Percentiles rank a stretch among this genome's conserved stretches.
Evolutionary conservation across 2,113 vertebrate species (phyloP).

Genomic region (Clupea harengus): DNA sequence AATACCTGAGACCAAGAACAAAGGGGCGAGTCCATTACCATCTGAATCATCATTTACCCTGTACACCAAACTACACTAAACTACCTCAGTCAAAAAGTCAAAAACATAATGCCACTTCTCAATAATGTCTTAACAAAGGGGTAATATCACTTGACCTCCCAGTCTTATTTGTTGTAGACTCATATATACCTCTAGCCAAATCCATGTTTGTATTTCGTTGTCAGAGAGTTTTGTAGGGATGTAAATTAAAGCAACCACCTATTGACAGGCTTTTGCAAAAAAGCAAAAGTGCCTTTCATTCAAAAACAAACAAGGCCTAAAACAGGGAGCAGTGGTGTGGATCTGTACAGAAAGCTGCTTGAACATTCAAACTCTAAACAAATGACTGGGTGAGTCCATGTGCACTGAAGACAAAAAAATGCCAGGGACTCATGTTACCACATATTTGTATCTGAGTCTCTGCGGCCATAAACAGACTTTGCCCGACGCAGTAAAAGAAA

Average conservation of each 20-base stretch:
- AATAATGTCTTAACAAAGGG: too few relatives aligned
- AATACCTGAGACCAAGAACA: too few relatives aligned
- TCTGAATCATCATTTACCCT: too few relatives aligned
- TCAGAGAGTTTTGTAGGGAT: neutral
- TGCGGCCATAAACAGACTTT: constrained; percentile 53
- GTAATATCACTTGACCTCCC: too few relatives aligned
- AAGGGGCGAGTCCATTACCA: too few relatives aligned
- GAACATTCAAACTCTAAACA: constrained; percentile 67
- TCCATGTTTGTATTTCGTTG: neutral
- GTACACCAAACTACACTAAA: too few relatives aligned
- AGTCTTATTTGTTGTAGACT: neutral
- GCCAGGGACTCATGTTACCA: constrained; percentile 39
- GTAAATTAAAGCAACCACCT: neutral
- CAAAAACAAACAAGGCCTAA: too few relatives aligned
- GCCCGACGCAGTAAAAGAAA: neutral
- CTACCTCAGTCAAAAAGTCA: too few relatives aligned
- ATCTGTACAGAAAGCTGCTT: neutral
- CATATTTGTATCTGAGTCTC: constrained; percentile 36
- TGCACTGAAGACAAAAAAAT: neutral
- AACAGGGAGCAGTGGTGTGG: neutral
- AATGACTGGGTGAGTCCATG: constrained; percentile 43
- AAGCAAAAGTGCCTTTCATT: neutral
- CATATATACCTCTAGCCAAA: neutral
- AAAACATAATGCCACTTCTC: too few relatives aligned
- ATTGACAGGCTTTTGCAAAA: neutral